Evolutionary conservation across 2,113 vertebrate genomes (phyloP), one percentile per base, ranked within the genome.

Genomic region (Platanista minor): DNA sequence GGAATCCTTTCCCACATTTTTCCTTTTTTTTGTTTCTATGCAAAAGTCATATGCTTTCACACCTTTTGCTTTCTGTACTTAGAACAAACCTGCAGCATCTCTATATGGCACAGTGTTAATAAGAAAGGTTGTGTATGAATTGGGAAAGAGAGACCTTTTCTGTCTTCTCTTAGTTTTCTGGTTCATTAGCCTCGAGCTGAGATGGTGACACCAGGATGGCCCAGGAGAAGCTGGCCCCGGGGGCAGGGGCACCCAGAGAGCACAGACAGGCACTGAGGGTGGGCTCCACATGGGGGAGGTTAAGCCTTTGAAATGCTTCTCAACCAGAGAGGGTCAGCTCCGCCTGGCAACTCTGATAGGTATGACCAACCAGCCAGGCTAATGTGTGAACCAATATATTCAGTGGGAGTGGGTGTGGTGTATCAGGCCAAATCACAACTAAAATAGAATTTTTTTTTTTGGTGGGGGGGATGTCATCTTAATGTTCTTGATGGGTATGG

Each of bases 401-500:
- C 1, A 36, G 15, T 41, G 36, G 3, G 8, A 20, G 36, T 77
- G 33, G 6, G 54, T 39, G 27, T 72, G 33, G 6, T 20, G 15
- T 52, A 1, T n/a, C 25, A 74, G 66, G 57, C 78, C 71, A 89
- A 43, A 59, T 61, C 71, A 17, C 49, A 69, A 41, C 15, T 29
- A 23, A 89, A 84, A 17, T 12, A 41, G 29, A 46, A 67, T 31
- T 12, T 17, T 25, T 62, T 31, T 29, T 33, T 46, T 49, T 33
- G 0, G 0, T 4, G 49, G 15, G 15, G 14, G 14, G 49, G 1
- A 52, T 43, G 46, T 67, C 23, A 5, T 31, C 52, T 43, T 57
- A 41, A 8, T 81, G 57, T 81, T 94, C 39, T 61, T 64, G 62
- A 3, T 94, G 52, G 20, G 3, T 75, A 3, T 17, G 36, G 8